Evolutionary conservation across 2,888 invertebrate species (phyloP), one percentile per base, ranked within the genome.

Genomic region (Ophioninae sp.): DNA sequence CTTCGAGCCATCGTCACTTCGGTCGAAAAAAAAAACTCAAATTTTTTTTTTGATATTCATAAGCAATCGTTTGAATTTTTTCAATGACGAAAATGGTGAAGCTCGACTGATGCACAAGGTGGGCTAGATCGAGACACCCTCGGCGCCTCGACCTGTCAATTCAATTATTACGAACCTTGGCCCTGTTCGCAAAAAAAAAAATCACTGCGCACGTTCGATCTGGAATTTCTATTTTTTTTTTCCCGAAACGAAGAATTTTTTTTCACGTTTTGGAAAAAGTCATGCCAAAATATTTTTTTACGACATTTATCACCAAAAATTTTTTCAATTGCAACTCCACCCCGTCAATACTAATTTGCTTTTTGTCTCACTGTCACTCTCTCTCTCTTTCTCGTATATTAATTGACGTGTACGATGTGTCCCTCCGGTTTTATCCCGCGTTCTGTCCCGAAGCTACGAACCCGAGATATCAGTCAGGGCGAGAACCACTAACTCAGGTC

Each of bases 401-500:
- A 64, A 71, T 71, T 71, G 63, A 39, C 71, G 6, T 64, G 64
- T 30, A 58, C 56, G 61, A 71, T 58, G 68, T n/a, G 56, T 51
- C 61, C 75, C 59, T 30, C 44, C 59, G 72, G 39, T 44, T 37
- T 41, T 71, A 85, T 85, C 85, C 63, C 81, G 78, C 67, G 75
- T 75, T 76, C 76, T 73, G 75, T 72, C 72, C 72, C 79, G 75
- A 81, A 81, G 75, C 73, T 81, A 81, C 77, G 85, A 83, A 82
- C 83, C 79, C 79, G 81, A 82, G 81, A 81, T 81, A 85, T 85
- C 86, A 81, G 88, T 88, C 86, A 89, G 87, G 87, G 88, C 88
- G 88, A 51, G 51, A 88, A 90, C 89, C 90, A 90, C 89, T 88
- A 51, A 51, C 90, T 89, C 87, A 87, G 73, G 88, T 88, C 79